These are phyloP conservation scores for Romanogobio albipinnatus DNA, from an alignment of 2,113 vertebrate genomes.

Conservation along the genomic window DNA sequence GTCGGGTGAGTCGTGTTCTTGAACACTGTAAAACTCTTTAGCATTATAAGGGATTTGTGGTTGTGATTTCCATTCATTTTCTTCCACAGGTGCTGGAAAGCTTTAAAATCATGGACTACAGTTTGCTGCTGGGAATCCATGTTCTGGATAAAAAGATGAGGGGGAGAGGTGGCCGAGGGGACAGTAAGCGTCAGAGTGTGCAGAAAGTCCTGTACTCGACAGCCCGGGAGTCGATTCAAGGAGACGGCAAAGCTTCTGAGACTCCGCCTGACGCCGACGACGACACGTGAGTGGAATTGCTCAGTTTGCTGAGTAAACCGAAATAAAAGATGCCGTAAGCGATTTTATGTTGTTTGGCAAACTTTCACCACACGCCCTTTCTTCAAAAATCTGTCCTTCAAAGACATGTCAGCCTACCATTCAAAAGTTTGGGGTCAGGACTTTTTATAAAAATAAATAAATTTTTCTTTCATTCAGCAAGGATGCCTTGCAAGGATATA, in stretches of 20 bases:
- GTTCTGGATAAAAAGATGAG: conserved; percentile 79
- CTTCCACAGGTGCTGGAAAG: conserved; percentile 89
- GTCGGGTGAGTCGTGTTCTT: conserved; percentile 79
- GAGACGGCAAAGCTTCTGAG: conserved; percentile 82
- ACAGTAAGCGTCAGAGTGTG: conserved; percentile 80
- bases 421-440: not conserved
- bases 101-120: conserved; percentile 99
- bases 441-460: not conserved
- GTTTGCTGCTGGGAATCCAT: conserved; percentile 91
- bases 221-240: conserved; percentile 95
- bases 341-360: not conserved
- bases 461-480: not conserved
- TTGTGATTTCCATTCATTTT: not conserved
- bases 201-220: conserved; percentile 97
- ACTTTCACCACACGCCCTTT: not conserved
- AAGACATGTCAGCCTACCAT: not conserved
- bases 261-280: conserved; percentile 76
- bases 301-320: not conserved
- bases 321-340: not conserved
- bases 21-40: not conserved
- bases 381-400: not conserved
- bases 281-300: conserved; percentile 82
- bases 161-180: conserved; percentile 76
- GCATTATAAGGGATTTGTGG: not conserved
- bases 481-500: not conserved